phyloP scores from a whole-genome alignment of 2,797 vertebrate genomes.

The Nannoperca obscura region DNA sequence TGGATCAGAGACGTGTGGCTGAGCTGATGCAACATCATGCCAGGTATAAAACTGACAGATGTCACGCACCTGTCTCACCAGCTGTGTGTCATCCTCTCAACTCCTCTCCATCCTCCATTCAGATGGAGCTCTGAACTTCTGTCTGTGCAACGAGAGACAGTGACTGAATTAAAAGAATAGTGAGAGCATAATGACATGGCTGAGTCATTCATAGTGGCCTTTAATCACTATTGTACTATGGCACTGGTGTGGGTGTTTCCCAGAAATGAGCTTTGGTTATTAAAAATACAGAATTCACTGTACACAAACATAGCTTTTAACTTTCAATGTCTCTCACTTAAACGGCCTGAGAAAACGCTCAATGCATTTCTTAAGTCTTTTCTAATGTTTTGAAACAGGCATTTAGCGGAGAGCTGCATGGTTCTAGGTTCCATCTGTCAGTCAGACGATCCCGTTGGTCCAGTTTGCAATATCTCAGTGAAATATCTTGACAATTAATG shows the following conservation, averaged over 20 bases:
- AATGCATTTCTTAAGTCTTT: neutral
- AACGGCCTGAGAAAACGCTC: neutral
- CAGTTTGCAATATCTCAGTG: neutral
- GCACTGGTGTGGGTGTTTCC: slow-evolving; percentile 47
- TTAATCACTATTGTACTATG: slow-evolving; percentile 40
- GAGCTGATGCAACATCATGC: slow-evolving; percentile 32
- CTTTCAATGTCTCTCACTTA: neutral
- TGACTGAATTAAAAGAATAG: slow-evolving; percentile 38
- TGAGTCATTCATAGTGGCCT: slow-evolving; percentile 59
- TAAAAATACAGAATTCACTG: slow-evolving; percentile 24
- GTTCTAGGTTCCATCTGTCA: no score
- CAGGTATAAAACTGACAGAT: slow-evolving; percentile 49
- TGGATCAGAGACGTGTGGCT: slow-evolving; percentile 32
- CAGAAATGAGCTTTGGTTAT: slow-evolving; percentile 25
- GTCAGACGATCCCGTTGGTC: neutral
- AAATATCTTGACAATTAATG: no score
- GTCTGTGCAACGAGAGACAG: slow-evolving; percentile 40
- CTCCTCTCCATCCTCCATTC: slow-evolving; percentile 53
- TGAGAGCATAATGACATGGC: slow-evolving; percentile 21
- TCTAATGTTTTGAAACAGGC: neutral
- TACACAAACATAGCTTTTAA: slow-evolving; percentile 14
- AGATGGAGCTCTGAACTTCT: slow-evolving; percentile 31
- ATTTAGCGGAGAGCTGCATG: neutral
- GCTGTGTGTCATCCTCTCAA: slow-evolving; percentile 46
- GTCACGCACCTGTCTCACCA: slow-evolving; percentile 42